Evolutionary conservation across 2,888 invertebrate genomes (phyloP).

Genomic region (Bugula neritina): DNA sequence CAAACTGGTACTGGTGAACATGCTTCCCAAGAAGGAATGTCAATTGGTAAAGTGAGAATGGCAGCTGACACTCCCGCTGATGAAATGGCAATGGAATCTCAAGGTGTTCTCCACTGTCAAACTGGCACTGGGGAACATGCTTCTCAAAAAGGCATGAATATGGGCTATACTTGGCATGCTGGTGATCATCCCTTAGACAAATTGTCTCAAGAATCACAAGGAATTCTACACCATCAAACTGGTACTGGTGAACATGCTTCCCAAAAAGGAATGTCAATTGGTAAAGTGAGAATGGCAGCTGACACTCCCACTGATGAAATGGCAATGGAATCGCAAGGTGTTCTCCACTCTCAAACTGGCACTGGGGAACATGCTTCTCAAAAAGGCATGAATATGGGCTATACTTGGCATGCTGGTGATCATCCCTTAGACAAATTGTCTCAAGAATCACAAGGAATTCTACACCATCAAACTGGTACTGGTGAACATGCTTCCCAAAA

Average conservation of each 20-base stretch:
- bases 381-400: constrained; percentile 19
- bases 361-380: constrained; percentile 1
- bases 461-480: constrained; percentile 13
- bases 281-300: background rate
- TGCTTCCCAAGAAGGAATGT: constrained; percentile 22
- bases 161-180: background rate
- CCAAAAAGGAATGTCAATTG: constrained; percentile 7
- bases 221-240: background rate
- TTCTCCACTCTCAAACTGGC: constrained; percentile 15
- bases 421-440: background rate
- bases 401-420: constrained; percentile 9
- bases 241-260: background rate
- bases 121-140: background rate
- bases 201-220: background rate
- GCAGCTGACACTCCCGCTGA: background rate
- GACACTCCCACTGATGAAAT: background rate
- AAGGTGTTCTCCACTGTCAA: constrained; percentile 18
- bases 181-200: background rate
- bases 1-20: background rate
- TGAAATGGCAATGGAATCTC: background rate
- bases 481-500: constrained; percentile 5
- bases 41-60: background rate
- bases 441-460: background rate
- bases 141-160: constrained; percentile 12
- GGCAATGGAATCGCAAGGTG: background rate